A percentile compares a stretch with the other conserved stretches of the same genome.
phyloP scores from a whole-genome alignment of 1,140 invertebrate species.

The Drosophila eugracilis region DNA sequence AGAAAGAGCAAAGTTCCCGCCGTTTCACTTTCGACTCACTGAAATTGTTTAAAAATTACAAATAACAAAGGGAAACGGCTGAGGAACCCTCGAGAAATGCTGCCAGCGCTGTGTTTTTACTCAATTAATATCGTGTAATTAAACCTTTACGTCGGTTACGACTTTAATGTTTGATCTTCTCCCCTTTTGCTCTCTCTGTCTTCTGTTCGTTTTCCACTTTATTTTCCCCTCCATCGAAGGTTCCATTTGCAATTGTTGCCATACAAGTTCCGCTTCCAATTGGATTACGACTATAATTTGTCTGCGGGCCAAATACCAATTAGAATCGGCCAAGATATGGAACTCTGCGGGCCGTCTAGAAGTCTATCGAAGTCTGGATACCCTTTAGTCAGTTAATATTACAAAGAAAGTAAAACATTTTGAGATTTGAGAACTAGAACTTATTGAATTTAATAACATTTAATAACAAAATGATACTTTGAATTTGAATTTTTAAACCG shows the following conservation, averaged over 20 bases:
- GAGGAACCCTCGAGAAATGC: neutral
- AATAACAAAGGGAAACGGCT: slow-evolving; percentile 13
- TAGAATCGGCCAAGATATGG: slow-evolving; percentile 28
- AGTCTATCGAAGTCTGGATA: neutral
- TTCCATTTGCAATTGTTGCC: slow-evolving; percentile 16
- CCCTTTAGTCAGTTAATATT: neutral
- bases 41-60: slow-evolving; percentile 28
- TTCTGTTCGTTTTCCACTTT: neutral
- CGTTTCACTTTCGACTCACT: slow-evolving; percentile 53
- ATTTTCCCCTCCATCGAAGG: slow-evolving; percentile 8
- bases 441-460: too few relatives aligned
- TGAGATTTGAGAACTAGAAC: too few relatives aligned
- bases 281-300: slow-evolving; percentile 41
- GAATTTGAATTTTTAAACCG: too few relatives aligned
- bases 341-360: slow-evolving; percentile 4
- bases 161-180: neutral
- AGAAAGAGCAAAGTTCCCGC: slow-evolving; percentile 26
- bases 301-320: slow-evolving; percentile 33
- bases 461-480: too few relatives aligned
- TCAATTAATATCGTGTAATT: slow-evolving; percentile 52
- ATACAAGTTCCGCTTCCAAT: slow-evolving; percentile 31
- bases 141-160: slow-evolving; percentile 46
- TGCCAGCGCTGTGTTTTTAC: slow-evolving; percentile 3
- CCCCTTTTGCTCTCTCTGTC: neutral
- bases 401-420: too few relatives aligned